Base-by-base conservation (phyloP, 2,888 invertebrate genomes). In the Raillietiella orientalis region DNA sequence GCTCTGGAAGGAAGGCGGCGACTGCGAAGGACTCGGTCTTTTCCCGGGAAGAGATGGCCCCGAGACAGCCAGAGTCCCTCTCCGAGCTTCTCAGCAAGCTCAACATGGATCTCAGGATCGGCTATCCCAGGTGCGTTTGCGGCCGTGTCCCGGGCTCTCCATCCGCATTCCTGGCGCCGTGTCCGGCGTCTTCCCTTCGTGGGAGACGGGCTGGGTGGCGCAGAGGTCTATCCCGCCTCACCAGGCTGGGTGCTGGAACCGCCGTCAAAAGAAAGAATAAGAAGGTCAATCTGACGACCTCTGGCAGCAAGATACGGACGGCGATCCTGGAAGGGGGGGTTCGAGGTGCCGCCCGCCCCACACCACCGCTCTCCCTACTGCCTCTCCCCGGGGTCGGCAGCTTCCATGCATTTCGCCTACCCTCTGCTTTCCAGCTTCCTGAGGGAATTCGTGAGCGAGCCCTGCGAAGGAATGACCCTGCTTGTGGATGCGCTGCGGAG, bases 381-480 rank as follows among this genome's bases (percentile, higher is more conserved):
- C n/a, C n/a, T n/a, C n/a, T n/a, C n/a, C n/a, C n/a, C n/a, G n/a
- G n/a, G n/a, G n/a, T n/a, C n/a, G n/a, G n/a, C n/a, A n/a, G n/a
- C n/a, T n/a, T n/a, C n/a, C n/a, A n/a, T n/a, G n/a, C n/a, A n/a
- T n/a, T n/a, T n/a, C n/a, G n/a, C n/a, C n/a, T n/a, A n/a, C n/a
- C n/a, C n/a, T 33, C 28, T 38, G 28, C 23, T 11, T 51, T 49
- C 2, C 53, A 84, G 82, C 46, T 87, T 84, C 45, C 66, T 84
- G 5, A 75, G 77, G 47, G 84, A 84, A 47, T 82, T 84, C 45
- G 62, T 75, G 1, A 63, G 69, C 27, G 66, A 74, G 29, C 74
- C 77, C 11, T 59, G 74, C 39, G 77, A 79, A 48, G 84, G 84
- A 5, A 64, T 82, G 3, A 62, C 66, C 4, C 50, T 77, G 23